A percentile compares a stretch with the other conserved stretches of the same genome.
These are phyloP conservation scores for Felis catus DNA, from an alignment of 2,113 vertebrate species.

Conservation along the genomic window F.catus_Fca126_mat1.0 CM031416.1:53477001-53477500, in stretches of 20 bases:
- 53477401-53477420: not conserved
- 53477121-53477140: not conserved
- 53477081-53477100: not conserved
- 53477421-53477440: not conserved
- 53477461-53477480: not conserved
- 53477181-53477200: not conserved
- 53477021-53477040: not conserved
- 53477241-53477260: not conserved
- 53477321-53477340: not conserved
- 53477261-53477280: conserved; percentile 17
- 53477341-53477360: not conserved
- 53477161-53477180: conserved; percentile 2
- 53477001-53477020: not conserved
- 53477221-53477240: conserved; percentile 7
- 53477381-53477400: not conserved
- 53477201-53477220: not conserved
- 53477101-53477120: not conserved
- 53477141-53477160: not conserved
- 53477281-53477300: not conserved
- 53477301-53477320: not conserved
- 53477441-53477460: not conserved
- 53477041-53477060: not conserved
- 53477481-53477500: not conserved
- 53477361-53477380: not conserved
- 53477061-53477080: not conserved